These are phyloP conservation scores for Phrynosoma blainvillii DNA, from an alignment of 2,113 vertebrate species.

Conservation along the genomic window DNA sequence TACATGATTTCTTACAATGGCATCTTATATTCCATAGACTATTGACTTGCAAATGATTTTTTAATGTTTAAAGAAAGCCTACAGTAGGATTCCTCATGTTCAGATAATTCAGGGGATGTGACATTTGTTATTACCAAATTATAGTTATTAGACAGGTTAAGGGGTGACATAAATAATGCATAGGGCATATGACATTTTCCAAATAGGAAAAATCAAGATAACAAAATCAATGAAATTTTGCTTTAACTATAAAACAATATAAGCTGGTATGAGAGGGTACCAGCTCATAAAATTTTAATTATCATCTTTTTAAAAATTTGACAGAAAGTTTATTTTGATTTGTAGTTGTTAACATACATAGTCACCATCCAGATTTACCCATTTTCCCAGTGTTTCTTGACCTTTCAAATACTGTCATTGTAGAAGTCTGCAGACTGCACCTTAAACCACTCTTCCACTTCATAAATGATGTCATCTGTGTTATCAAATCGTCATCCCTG, in stretches of 20 bases:
- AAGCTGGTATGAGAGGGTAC: no score
- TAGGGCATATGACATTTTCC: neutral
- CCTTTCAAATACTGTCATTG: no score
- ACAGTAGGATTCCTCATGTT: neutral
- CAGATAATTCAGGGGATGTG: neutral
- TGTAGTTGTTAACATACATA: no score
- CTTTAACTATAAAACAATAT: neutral
- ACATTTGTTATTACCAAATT: conserved; percentile 24
- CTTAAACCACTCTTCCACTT: no score
- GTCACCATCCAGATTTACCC: no score
- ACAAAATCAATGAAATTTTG: neutral
- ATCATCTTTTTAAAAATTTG: no score
- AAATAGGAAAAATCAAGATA: neutral
- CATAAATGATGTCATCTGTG: no score
- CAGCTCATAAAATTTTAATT: no score
- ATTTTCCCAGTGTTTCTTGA: no score
- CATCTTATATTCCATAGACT: neutral
- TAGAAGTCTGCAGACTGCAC: no score
- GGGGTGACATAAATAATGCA: conserved; percentile 1
- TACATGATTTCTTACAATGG: neutral
- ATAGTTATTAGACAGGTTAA: neutral
- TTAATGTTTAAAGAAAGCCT: neutral
- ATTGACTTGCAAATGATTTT: conserved; percentile 5
- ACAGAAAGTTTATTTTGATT: no score
- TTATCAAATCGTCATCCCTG: no score